A percentile compares a stretch with the other conserved stretches of the same genome.
These are phyloP conservation scores for Cephus sareptanus DNA, from an alignment of 2,888 invertebrate species.

Conservation along the genomic window DNA sequence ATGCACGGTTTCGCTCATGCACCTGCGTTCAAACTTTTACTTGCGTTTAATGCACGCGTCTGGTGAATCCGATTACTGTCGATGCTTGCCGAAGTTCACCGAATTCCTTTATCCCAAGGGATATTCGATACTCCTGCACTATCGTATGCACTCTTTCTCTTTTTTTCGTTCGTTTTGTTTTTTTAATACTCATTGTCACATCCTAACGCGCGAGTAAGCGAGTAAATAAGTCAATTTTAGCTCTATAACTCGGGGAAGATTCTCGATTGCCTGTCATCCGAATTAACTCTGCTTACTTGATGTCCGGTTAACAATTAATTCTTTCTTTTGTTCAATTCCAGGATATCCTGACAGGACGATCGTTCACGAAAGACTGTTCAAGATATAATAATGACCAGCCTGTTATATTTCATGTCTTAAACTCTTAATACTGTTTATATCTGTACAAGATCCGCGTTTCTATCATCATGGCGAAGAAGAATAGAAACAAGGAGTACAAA, in stretches of 20 bases:
- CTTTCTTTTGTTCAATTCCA: background rate
- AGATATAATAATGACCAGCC: constrained; percentile 43
- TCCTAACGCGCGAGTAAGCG: background rate
- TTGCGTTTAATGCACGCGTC: background rate
- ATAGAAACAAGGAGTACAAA: background rate
- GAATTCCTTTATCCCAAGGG: background rate
- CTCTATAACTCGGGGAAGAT: background rate
- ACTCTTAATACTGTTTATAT: constrained; percentile 32
- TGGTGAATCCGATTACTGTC: background rate
- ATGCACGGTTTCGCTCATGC: background rate
- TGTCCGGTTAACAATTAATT: background rate
- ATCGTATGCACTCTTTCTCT: background rate
- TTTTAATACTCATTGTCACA: background rate
- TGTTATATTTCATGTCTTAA: constrained; percentile 41
- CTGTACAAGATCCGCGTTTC: constrained; percentile 30
- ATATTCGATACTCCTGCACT: background rate
- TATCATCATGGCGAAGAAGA: background rate
- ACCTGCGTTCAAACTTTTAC: background rate
- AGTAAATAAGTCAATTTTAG: background rate
- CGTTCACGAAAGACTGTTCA: constrained; percentile 19
- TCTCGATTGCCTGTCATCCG: background rate
- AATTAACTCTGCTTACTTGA: background rate
- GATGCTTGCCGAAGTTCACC: background rate
- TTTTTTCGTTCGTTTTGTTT: background rate
- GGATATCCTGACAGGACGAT: background rate